Evolutionary conservation across 2,113 vertebrate genomes (phyloP).

Genomic region (Hyperopisus bebe): DNA sequence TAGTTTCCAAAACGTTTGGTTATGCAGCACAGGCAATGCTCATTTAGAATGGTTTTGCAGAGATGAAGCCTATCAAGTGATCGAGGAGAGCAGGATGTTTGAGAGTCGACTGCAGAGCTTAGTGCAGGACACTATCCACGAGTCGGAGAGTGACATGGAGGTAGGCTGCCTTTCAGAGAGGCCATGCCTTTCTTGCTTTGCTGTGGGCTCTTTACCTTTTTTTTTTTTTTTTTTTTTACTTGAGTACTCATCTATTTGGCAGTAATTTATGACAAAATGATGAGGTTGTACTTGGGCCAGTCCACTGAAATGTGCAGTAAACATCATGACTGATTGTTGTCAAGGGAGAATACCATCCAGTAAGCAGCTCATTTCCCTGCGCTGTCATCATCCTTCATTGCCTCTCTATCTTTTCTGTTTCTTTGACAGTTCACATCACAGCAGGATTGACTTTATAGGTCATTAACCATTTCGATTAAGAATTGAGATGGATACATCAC

Average conservation of each 20-base stretch:
- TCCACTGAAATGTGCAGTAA: neutral
- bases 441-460: neutral
- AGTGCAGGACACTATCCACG: slow-evolving; percentile 60
- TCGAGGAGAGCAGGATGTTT: slow-evolving; percentile 59
- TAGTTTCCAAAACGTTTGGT: neutral
- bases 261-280: neutral
- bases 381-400: neutral
- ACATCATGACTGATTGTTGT: neutral
- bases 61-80: slow-evolving; percentile 56
- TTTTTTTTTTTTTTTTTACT: neutral
- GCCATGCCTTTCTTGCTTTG: neutral
- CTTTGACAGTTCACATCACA: neutral
- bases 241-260: neutral
- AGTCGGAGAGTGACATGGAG: slow-evolving; percentile 56
- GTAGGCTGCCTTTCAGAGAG: slow-evolving; percentile 25
- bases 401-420: neutral
- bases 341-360: neutral
- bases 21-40: neutral
- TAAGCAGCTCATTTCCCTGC: neutral
- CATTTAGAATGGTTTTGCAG: slow-evolving; percentile 35
- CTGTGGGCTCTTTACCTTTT: neutral
- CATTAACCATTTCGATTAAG: neutral
- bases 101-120: slow-evolving; percentile 64
- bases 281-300: neutral
- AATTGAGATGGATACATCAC: neutral